These are phyloP conservation scores for Fregata magnificens DNA, from an alignment of 2,113 vertebrate genomes.

Conservation along the genomic window DNA sequence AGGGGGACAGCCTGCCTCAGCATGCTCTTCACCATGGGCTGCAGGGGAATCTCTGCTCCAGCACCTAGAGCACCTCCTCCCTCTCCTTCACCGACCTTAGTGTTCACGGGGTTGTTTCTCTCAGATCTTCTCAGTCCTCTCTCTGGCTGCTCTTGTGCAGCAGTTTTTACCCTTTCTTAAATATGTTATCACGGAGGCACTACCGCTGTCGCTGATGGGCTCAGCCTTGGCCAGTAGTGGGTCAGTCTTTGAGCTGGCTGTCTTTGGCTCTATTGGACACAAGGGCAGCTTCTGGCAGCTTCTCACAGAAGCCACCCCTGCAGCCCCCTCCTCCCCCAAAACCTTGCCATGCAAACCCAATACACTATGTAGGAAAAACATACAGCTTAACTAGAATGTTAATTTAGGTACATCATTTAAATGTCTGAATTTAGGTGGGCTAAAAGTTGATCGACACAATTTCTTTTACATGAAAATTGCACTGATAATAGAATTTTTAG, in stretches of 20 bases:
- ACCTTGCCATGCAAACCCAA: neutral
- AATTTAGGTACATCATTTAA: neutral
- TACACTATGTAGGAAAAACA: neutral
- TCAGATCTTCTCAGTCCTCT: neutral
- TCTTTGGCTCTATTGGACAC: neutral
- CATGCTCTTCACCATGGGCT: neutral
- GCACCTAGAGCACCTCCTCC: neutral
- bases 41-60: neutral
- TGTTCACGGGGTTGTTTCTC: neutral
- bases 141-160: neutral
- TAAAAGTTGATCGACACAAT: neutral
- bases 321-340: neutral
- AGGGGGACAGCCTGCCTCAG: neutral
- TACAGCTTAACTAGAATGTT: neutral
- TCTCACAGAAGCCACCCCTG: neutral
- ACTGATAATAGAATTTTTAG: neutral
- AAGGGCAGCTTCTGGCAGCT: neutral
- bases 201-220: neutral
- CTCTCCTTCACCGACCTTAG: no score
- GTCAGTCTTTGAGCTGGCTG: neutral
- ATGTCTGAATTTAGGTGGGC: neutral
- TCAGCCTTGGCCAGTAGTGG: neutral
- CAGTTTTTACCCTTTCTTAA: neutral
- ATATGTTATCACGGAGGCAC: neutral
- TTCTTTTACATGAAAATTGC: neutral